Base-by-base conservation (phyloP, 2,888 invertebrate genomes). In the Schrankia costaestrigalis region DNA sequence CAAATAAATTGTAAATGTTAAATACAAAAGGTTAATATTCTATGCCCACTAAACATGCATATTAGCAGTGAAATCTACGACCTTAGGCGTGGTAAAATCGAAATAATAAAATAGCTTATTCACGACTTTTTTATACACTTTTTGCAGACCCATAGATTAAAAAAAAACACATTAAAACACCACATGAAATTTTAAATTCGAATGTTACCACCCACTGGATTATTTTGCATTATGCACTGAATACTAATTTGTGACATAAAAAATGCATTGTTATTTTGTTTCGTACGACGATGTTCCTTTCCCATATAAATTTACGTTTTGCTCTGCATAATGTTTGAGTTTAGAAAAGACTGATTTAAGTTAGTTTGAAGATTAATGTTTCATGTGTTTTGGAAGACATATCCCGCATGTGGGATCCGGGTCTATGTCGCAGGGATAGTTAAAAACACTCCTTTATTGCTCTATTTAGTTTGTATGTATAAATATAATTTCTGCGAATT, bases 201-300 rank as follows among this genome's bases (percentile, higher is more conserved):
- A 73, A 53, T 45, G 65, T 71, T 60, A 61, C 80, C 84, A 77
- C 84, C 84, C 84, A 84, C 77, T 62, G 67, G 67, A 82, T 85
- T 81, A 84, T 63, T 58, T 54, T 76, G 78, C 72, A 75, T 62
- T 66, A 70, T 67, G 68, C 68, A 63, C 53, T 66, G 83, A 80
- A 84, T 84, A 84, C 82, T 71, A 81, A 84, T 72, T 68, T 67
- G 41, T 43, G 41, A 26, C 50, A 46, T 63, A 65, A 69, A 71
- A 65, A 77, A 78, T 79, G 79, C 81, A 83, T 71, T 71, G 69
- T 63, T 65, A 64, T 58, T 64, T 64, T 71, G 80, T 75, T 63
- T 80, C 67, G 59, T 78, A 78, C 78, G 78, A 47, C 39, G 57
- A 67, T 71, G 73, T 69, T 63, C 52, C 52, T 63, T 71, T 63